These are phyloP conservation scores for Forbesichthys papilliferus DNA, from an alignment of 2,113 vertebrate genomes.

Conservation along the genomic window DNA sequence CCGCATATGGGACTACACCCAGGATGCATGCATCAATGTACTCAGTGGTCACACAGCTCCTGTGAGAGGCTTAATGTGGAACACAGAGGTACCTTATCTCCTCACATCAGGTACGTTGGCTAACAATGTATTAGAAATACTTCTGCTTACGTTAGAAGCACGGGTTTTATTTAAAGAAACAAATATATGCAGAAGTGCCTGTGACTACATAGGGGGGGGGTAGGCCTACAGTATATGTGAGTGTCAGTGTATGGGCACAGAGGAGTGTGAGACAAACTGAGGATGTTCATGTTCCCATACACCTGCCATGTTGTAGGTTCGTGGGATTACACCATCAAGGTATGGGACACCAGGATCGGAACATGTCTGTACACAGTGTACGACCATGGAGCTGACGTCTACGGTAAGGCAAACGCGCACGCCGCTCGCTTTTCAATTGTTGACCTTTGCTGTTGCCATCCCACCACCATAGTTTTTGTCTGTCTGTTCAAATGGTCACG, in stretches of 20 bases:
- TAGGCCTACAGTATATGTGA: too few relatives aligned
- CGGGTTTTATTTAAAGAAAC: too few relatives aligned
- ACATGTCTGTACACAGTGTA: conserved; percentile 89
- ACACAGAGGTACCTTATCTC: conserved; percentile 93
- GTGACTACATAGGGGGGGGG: too few relatives aligned
- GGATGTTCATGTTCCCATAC: too few relatives aligned
- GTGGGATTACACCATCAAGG: conserved; percentile 96
- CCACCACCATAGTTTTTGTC: too few relatives aligned
- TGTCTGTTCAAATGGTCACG: too few relatives aligned
- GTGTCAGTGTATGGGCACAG: too few relatives aligned
- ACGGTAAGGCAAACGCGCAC: conserved; percentile 76
- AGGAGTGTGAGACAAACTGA: too few relatives aligned
- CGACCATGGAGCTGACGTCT: conserved; percentile 96
- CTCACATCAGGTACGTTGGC: conserved; percentile 81
- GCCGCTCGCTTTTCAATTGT: too few relatives aligned
- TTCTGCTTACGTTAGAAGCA: too few relatives aligned
- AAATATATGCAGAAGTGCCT: too few relatives aligned
- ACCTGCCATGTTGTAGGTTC: conserved; percentile 70
- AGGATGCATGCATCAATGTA: conserved; percentile 92
- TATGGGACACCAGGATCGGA: conserved; percentile 96
- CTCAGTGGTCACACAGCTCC: conserved; percentile 91
- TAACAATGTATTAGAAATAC: neutral
- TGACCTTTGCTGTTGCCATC: too few relatives aligned
- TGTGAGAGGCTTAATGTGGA: conserved; percentile 95
- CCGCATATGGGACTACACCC: conserved; percentile 97